phyloP scores from a whole-genome alignment of 2,888 invertebrate species.

The Melolontha melolontha region DNA sequence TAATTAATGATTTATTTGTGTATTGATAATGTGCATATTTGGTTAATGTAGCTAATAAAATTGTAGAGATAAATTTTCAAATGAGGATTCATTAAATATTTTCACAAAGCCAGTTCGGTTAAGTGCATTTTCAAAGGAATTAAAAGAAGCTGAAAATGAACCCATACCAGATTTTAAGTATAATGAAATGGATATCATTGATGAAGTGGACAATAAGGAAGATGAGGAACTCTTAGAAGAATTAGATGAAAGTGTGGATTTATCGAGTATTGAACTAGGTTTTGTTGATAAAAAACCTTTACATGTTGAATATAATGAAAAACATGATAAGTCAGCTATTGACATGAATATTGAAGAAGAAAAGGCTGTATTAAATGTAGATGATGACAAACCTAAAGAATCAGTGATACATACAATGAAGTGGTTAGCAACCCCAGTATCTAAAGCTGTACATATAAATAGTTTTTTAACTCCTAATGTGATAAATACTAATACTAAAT shows the following conservation, averaged over 20 bases:
- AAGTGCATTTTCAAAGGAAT: slow-evolving; percentile 46
- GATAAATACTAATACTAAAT: background rate
- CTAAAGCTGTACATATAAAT: slow-evolving; percentile 4
- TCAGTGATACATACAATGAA: background rate
- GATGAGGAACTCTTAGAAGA: slow-evolving; percentile 30
- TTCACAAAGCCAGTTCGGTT: slow-evolving; percentile 44
- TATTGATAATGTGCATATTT: background rate
- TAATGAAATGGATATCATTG: slow-evolving; percentile 8
- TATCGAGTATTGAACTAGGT: background rate
- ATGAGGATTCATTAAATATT: slow-evolving; percentile 4
- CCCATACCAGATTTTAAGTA: slow-evolving; percentile 37
- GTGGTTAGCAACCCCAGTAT: slow-evolving; percentile 21
- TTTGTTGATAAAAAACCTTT: no score
- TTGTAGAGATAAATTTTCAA: background rate
- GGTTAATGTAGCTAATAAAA: no score
- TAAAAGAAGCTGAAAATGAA: slow-evolving; percentile 49
- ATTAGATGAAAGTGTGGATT: slow-evolving; percentile 12
- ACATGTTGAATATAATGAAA: no score
- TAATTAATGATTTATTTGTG: background rate
- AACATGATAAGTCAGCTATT: no score
- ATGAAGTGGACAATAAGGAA: slow-evolving; percentile 9
- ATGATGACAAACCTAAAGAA: background rate
- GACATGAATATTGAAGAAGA: background rate
- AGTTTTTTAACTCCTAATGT: slow-evolving; percentile 34
- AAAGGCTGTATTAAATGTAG: background rate